phyloP scores from a whole-genome alignment of 1,140 invertebrate genomes.

The Penaeus vannamei region DNA sequence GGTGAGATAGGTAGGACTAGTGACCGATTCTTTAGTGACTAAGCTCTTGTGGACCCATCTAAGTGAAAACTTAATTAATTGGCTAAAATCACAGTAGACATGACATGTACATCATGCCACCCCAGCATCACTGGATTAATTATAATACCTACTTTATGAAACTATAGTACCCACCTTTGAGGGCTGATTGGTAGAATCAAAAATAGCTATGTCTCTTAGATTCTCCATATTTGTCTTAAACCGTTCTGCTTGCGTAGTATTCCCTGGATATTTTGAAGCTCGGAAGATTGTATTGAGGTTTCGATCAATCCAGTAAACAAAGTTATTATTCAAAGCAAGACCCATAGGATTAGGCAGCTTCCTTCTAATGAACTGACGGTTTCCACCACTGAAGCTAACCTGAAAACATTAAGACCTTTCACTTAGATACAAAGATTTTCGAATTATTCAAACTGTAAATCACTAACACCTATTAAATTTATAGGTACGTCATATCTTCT shows the following conservation, averaged over 20 bases:
- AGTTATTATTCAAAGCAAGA: conserved; percentile 83
- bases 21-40: too few relatives aligned
- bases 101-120: background rate
- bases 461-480: too few relatives aligned
- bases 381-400: conserved; percentile 73
- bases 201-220: conserved; percentile 91
- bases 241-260: conserved; percentile 78
- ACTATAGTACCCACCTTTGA: conserved; percentile 66
- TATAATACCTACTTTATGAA: conserved; percentile 30
- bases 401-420: conserved; percentile 17
- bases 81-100: too few relatives aligned
- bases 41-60: too few relatives aligned
- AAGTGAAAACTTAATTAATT: too few relatives aligned
- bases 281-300: conserved; percentile 90
- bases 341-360: conserved; percentile 97
- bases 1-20: too few relatives aligned
- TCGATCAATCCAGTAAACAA: conserved; percentile 96
- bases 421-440: background rate
- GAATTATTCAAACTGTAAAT: too few relatives aligned
- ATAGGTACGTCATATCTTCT: too few relatives aligned
- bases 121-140: background rate
- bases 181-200: conserved; percentile 89
- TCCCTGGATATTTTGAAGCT: conserved; percentile 83
- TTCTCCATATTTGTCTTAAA: conserved; percentile 87
- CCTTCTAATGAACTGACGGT: conserved; percentile 81